Conservation (phyloP, 2,797 vertebrate genomes). For the Nyctibius grandis region DNA sequence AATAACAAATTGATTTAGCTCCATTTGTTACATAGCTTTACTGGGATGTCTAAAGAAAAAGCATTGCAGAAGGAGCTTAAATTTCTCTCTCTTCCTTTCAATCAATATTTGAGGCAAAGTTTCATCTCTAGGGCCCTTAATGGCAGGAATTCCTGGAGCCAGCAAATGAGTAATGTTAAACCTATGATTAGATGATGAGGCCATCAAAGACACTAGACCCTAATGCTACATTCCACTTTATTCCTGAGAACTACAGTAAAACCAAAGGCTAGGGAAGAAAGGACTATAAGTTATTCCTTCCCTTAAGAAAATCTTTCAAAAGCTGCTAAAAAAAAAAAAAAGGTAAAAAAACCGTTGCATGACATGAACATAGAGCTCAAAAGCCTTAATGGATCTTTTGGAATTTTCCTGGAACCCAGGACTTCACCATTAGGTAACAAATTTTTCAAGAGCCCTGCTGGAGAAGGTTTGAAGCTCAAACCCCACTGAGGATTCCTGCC, state of each 20-base stretch:
- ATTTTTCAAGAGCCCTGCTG: conserved; percentile 70
- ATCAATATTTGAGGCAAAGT: conserved; percentile 94
- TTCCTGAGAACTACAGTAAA: conserved; percentile 82
- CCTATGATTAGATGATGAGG: conserved; percentile 84
- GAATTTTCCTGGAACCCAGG: conserved; percentile 66
- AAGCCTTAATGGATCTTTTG: conserved; percentile 24
- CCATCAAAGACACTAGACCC: conserved; percentile 79
- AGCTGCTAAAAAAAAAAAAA: conserved; percentile 12
- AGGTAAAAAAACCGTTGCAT: background rate
- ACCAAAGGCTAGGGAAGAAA: conserved; percentile 70
- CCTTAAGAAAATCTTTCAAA: conserved; percentile 68
- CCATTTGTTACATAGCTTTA: conserved; percentile 64
- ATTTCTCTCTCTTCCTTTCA: conserved; percentile 87
- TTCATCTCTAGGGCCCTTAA: conserved; percentile 94
- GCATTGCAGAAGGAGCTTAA: conserved; percentile 76
- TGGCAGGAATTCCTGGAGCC: conserved; percentile 93
- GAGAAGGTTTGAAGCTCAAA: conserved; percentile 72
- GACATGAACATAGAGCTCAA: conserved; percentile 53
- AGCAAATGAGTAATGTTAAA: conserved; percentile 92
- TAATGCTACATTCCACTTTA: conserved; percentile 80
- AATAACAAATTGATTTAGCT: conserved; percentile 63
- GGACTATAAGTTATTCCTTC: conserved; percentile 55
- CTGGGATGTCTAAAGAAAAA: conserved; percentile 67
- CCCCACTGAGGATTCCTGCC: conserved; percentile 65
- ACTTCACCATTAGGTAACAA: conserved; percentile 69